Base-by-base conservation (phyloP, 2,888 invertebrate genomes). In the Xanthorhoe designata region DNA sequence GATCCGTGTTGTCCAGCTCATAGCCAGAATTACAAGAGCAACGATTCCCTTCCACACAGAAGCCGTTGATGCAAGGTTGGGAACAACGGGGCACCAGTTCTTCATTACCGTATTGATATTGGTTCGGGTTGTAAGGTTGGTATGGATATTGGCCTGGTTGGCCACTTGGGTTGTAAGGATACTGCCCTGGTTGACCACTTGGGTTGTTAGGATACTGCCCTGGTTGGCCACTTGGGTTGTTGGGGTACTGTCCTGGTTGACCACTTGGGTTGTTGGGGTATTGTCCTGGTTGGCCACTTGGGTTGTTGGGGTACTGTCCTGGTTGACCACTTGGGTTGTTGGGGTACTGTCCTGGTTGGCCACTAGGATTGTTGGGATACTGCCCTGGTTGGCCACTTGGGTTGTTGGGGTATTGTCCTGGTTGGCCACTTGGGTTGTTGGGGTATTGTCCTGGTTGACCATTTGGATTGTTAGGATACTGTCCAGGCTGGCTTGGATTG, bases 51-150 rank as follows among this genome's bases (percentile, higher is more conserved):
- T 78, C 86, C 8, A 94, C 93, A 80, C 97, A 97, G 32, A 94
- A 88, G 17, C 96, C 96, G 75, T 97, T 96, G 59, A 95, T 82
- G 74, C 97, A 97, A 8, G 95, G 95, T 24, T 92, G 88, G 3
- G 95, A 93, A 78, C 97, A 97, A 15, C 77, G 68, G 0, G 76
- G 86, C 2, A 74, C 70, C 42, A 71, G 57, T 0, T 64, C 49
- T 24, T 78, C 76, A 18, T 68, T 70, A 4, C 69, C 65, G 52
- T 70, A 62, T 8, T 70, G 69, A 8, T 70, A 57, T 38, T 72
- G 71, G n/a, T 74, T 63, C 15, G 69, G 66, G 52, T 68, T 66
- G 42, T 60, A 54, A 45, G 62, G 68, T 49, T 73, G 60, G 47
- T 65, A 64, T 68, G n/a, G n/a, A n/a, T n/a, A 64, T 52, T 61